These are phyloP conservation scores for Otocyon megalotis DNA, from an alignment of 2,113 vertebrate species.

Conservation along the genomic window DNA sequence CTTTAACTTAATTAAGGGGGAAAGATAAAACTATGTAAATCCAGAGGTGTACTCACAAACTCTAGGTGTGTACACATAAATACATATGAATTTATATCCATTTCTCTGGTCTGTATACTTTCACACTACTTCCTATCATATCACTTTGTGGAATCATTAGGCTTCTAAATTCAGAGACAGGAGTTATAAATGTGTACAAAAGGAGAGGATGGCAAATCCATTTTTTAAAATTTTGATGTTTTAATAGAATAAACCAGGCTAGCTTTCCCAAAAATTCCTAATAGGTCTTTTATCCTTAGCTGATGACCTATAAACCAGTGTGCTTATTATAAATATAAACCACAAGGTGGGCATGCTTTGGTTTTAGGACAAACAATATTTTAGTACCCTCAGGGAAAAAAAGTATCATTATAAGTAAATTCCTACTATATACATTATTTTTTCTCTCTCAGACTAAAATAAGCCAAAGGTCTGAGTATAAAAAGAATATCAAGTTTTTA, in stretches of 20 bases:
- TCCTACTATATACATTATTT: neutral
- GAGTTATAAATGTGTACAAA: neutral
- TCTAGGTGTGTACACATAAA: neutral
- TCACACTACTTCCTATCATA: neutral
- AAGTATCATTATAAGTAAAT: neutral
- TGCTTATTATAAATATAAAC: constrained; percentile 15
- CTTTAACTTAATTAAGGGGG: neutral
- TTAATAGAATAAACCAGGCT: neutral
- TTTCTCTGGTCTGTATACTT: neutral
- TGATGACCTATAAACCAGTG: neutral
- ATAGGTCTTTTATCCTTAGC: neutral
- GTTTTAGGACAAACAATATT: neutral
- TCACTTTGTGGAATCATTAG: neutral
- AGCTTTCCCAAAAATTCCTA: neutral
- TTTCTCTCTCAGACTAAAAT: neutral
- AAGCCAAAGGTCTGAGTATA: constrained; percentile 35
- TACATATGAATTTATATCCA: neutral
- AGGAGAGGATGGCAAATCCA: neutral
- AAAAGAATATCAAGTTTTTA: constrained; percentile 57
- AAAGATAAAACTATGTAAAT: neutral
- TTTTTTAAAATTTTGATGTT: neutral
- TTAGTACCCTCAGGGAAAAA: neutral
- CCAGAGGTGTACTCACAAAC: neutral
- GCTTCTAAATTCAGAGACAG: neutral
- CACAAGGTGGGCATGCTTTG: neutral